These are phyloP conservation scores for Philotrypesis tridentata DNA, from an alignment of 1,140 invertebrate species.

Conservation along the genomic window DNA sequence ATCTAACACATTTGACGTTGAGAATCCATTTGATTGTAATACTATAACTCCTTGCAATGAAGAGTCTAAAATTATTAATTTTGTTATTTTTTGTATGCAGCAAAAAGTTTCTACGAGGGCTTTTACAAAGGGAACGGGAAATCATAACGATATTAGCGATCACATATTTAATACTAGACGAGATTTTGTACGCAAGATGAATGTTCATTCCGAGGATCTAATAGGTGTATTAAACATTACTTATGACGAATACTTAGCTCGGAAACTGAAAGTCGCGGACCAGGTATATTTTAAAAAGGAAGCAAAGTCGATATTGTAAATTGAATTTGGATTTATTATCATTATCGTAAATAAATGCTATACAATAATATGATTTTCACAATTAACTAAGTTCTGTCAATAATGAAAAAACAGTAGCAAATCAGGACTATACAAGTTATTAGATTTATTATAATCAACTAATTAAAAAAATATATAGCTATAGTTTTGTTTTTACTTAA, in stretches of 20 bases:
- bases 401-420: slow-evolving; percentile 19
- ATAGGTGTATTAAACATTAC: slow-evolving; percentile 52
- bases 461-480: slow-evolving; percentile 40
- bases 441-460: slow-evolving; percentile 28
- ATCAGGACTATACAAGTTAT: slow-evolving; percentile 12
- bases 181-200: slow-evolving; percentile 46
- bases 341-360: slow-evolving; percentile 36
- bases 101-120: slow-evolving; percentile 10
- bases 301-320: not conserved
- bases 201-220: slow-evolving; percentile 49
- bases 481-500: slow-evolving; percentile 35
- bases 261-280: slow-evolving; percentile 53
- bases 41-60: slow-evolving; percentile 54
- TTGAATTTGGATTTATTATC: slow-evolving; percentile 33
- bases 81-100: slow-evolving; percentile 43
- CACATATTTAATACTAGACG: slow-evolving; percentile 47
- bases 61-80: slow-evolving; percentile 60
- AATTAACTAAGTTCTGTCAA: slow-evolving; percentile 22
- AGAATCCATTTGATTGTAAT: slow-evolving; percentile 61
- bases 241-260: slow-evolving; percentile 54
- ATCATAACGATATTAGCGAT: slow-evolving; percentile 9
- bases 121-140: slow-evolving; percentile 10
- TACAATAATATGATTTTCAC: slow-evolving; percentile 39
- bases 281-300: slow-evolving; percentile 30
- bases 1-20: slow-evolving; percentile 37